phyloP scores from a whole-genome alignment of 1,140 invertebrate genomes.

The Drosophila funebris region DNA sequence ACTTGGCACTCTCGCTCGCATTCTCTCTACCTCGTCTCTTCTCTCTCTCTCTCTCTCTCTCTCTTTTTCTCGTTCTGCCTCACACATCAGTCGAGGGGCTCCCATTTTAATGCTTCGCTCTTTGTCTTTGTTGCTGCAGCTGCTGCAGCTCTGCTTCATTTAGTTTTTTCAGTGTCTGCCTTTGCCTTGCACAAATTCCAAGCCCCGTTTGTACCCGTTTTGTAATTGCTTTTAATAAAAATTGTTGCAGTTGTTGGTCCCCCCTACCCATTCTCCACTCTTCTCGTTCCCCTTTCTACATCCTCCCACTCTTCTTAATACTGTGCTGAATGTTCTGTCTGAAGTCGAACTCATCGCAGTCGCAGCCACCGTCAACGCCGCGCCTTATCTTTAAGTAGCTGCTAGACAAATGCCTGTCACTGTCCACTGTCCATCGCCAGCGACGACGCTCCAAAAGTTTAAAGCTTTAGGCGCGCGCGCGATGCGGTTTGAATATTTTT shows the following conservation, averaged over 20 bases:
- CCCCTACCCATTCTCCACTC: background rate
- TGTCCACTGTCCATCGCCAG: slow-evolving; percentile 25
- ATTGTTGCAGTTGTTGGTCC: slow-evolving; percentile 65
- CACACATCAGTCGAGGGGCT: slow-evolving; percentile 25
- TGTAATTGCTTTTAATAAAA: slow-evolving; percentile 83
- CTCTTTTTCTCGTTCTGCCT: slow-evolving; percentile 24
- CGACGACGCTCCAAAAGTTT: slow-evolving; percentile 46
- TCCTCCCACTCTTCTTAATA: slow-evolving; percentile 39
- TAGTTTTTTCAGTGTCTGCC: slow-evolving; percentile 46
- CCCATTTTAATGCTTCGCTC: slow-evolving; percentile 56
- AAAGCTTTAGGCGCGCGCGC: slow-evolving; percentile 61
- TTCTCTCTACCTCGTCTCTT: too few relatives aligned
- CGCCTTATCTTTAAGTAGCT: slow-evolving; percentile 46
- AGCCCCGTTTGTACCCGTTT: slow-evolving; percentile 54
- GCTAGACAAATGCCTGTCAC: slow-evolving; percentile 39
- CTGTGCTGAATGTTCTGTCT: background rate
- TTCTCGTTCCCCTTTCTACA: background rate
- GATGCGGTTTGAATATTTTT: slow-evolving; percentile 79
- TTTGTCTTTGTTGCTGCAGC: slow-evolving; percentile 74
- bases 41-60: slow-evolving; percentile 31
- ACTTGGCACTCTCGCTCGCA: slow-evolving; percentile 68
- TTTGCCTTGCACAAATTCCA: slow-evolving; percentile 54
- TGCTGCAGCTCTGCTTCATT: slow-evolving; percentile 42
- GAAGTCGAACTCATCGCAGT: background rate
- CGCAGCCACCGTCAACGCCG: background rate